These are phyloP conservation scores for Centruroides vittatus DNA, from an alignment of 1,140 invertebrate species.

Conservation along the genomic window DNA sequence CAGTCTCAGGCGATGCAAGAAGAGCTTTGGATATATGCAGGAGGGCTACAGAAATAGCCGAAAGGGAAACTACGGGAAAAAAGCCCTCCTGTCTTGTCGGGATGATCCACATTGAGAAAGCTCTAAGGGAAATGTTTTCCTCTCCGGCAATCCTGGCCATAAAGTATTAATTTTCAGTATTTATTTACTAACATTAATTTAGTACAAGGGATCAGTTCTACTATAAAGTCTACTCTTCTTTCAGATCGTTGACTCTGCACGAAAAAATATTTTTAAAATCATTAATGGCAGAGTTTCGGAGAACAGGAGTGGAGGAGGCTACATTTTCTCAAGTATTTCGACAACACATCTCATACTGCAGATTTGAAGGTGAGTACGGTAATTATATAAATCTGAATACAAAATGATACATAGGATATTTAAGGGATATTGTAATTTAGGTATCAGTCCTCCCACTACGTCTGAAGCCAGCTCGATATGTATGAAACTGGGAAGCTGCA, in stretches of 20 bases:
- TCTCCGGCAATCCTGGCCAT: constrained; percentile 74
- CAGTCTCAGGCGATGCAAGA: constrained; percentile 89
- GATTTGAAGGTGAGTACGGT: constrained; percentile 45
- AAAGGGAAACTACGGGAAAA: constrained; percentile 22
- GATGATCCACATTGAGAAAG: constrained; percentile 62
- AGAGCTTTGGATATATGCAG: constrained; percentile 87
- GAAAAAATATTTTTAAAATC: not conserved
- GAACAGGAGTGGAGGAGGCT: constrained; percentile 67
- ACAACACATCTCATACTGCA: constrained; percentile 48
- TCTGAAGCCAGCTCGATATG: constrained; percentile 40
- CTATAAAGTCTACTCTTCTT: no score
- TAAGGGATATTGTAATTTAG: constrained; percentile 6
- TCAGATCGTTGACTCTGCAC: not conserved
- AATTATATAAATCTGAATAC: not conserved
- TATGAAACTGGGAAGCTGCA: constrained; percentile 40
- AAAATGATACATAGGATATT: not conserved
- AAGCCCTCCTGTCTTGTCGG: constrained; percentile 35
- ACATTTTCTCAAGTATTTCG: constrained; percentile 49
- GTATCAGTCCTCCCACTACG: constrained; percentile 29
- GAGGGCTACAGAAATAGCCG: constrained; percentile 72
- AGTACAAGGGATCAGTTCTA: no score
- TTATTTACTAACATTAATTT: not conserved
- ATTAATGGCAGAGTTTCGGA: constrained; percentile 47
- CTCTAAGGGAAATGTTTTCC: constrained; percentile 75
- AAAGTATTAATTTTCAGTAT: constrained; percentile 29